Evolutionary conservation across 2,888 invertebrate genomes (phyloP), one percentile per base, ranked within the genome.

Genomic region (Acleris cristana): DNA sequence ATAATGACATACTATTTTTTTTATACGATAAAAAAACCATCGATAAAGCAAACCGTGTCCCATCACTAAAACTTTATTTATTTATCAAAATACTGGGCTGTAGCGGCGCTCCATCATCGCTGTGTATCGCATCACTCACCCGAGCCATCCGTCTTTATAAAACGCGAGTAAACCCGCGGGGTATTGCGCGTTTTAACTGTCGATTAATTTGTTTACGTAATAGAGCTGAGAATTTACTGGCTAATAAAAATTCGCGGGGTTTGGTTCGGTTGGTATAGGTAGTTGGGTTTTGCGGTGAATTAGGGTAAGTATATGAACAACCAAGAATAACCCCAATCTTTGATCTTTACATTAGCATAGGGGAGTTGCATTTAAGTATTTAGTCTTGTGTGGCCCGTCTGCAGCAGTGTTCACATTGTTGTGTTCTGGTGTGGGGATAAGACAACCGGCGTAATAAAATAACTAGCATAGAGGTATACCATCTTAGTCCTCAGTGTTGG

Each of bases 71-170:
- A 30, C 68, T 85, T 72, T 89, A 87, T 90, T 89, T 90, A 88
- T 89, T 88, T 89, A 89, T 86, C 81, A 82, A 85, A 86, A 86
- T 86, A 85, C 89, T 90, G 90, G 89, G 80, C 88, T 85, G 85
- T 88, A 86, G 89, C 90, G 88, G 84, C 82, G 74, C 75, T 90
- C 90, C 83, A 89, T 91, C 91, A 90, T 87, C 89, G 77, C 71
- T 71, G 79, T 89, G 90, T 89, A 89, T 86, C 85, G 83, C 83
- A 86, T 91, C 90, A 88, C 83, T 91, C 83, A 76, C 65, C 84
- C 85, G 85, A 85, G 85, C 82, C 87, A 91, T 91, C 83, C 81
- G 86, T 91, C 92, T 91, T 87, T 89, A 90, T 90, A 89, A 91
- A 90, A 83, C 80, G 70, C 70, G 79, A 77, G 85, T 90, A 89